Evolutionary conservation across 2,797 vertebrate species (phyloP).

Genomic region (Gorsachius magnificus): DNA sequence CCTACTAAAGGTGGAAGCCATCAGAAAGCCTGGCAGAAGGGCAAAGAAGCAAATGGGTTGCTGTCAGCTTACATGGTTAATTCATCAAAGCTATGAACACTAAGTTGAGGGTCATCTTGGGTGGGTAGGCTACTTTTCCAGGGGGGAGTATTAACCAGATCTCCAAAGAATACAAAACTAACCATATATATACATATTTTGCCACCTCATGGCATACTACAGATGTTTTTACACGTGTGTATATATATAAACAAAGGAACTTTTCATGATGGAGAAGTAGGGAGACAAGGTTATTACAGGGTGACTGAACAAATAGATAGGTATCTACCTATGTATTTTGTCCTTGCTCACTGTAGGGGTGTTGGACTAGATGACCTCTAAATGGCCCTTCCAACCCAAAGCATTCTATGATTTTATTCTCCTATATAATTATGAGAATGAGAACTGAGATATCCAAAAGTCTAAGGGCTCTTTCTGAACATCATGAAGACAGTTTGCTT

Average conservation of each 20-base stretch:
- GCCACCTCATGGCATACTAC: neutral
- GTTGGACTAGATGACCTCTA: no score
- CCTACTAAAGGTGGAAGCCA: neutral
- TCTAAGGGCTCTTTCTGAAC: neutral
- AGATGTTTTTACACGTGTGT: neutral
- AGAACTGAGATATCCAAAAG: neutral
- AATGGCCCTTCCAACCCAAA: no score
- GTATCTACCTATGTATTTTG: neutral
- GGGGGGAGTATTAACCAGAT: neutral
- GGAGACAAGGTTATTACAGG: neutral
- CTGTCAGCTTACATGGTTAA: neutral
- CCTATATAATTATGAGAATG: neutral
- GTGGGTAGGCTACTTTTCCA: neutral
- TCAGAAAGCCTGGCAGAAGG: neutral
- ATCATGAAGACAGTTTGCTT: accelerated
- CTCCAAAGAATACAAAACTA: neutral
- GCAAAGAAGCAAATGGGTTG: neutral
- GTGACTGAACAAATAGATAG: neutral
- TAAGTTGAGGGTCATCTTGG: neutral
- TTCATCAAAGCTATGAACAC: neutral
- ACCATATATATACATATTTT: neutral
- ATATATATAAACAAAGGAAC: neutral
- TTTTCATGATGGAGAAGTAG: neutral
- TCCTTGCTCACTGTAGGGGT: no score
- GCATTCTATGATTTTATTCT: neutral